Conservation (phyloP, 2,113 vertebrate species). For the Ceuthmochares aereus region DNA sequence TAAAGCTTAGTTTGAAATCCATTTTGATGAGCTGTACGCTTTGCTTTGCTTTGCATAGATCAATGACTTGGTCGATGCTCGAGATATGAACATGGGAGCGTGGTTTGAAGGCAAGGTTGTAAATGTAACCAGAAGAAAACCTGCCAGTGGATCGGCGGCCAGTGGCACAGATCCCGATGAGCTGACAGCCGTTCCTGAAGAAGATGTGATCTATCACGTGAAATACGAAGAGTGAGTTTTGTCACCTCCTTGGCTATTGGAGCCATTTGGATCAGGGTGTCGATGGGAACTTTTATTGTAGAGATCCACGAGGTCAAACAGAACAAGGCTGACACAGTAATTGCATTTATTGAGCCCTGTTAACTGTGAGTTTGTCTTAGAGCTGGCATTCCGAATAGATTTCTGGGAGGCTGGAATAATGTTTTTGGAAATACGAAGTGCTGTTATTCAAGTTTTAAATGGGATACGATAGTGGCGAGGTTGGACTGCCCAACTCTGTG, state of each 20-base stretch:
- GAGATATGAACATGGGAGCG: slow-evolving; percentile 92
- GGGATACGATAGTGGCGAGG: neutral
- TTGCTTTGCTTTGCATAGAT: slow-evolving; percentile 77
- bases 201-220: slow-evolving; percentile 87
- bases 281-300: too few species aligned
- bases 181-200: slow-evolving; percentile 19
- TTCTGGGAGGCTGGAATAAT: neutral
- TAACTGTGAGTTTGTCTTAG: neutral
- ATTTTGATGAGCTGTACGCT: neutral
- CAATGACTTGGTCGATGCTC: slow-evolving; percentile 91
- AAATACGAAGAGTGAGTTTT: slow-evolving; percentile 95
- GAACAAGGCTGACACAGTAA: neutral
- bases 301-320: too few species aligned
- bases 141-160: neutral
- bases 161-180: neutral
- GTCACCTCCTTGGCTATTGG: neutral
- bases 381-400: neutral
- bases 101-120: slow-evolving; percentile 96
- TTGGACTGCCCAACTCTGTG: neutral
- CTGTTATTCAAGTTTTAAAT: neutral
- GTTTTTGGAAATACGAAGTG: neutral
- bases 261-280: rapidly evolving
- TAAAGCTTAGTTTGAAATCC: neutral
- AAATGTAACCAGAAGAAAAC: slow-evolving; percentile 81
- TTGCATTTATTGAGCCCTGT: neutral